phyloP scores from a whole-genome alignment of 2,113 vertebrate species.

The Dicaeum eximium region DNA sequence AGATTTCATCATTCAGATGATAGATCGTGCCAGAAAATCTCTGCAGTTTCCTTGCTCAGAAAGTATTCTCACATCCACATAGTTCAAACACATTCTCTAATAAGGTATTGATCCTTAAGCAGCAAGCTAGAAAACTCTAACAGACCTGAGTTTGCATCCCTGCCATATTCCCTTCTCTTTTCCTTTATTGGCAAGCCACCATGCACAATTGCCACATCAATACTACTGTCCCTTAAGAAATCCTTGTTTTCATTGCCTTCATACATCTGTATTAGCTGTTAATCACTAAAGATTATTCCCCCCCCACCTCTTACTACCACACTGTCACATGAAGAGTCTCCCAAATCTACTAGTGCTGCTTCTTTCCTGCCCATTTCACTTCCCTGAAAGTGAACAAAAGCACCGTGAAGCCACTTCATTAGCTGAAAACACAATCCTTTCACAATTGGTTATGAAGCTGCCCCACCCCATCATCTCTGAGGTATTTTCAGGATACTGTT shows the following conservation, averaged over 20 bases:
- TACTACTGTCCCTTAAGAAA: not conserved
- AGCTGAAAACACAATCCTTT: not conserved
- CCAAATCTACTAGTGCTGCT: not conserved
- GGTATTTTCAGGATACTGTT: not conserved
- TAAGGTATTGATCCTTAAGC: not conserved
- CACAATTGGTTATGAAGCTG: not conserved
- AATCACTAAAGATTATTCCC: not conserved
- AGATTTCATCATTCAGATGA: not conserved
- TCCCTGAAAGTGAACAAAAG: not conserved
- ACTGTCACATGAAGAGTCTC: not conserved
- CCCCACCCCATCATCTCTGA: not conserved
- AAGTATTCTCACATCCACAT: not conserved
- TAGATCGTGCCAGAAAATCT: not conserved
- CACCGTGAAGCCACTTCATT: not conserved
- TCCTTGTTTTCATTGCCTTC: not conserved
- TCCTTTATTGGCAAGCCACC: not conserved
- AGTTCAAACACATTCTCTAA: not conserved
- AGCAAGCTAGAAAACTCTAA: not conserved
- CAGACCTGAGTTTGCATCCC: not conserved
- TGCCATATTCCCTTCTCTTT: not conserved
- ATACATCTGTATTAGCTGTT: not conserved
- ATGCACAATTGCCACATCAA: not conserved
- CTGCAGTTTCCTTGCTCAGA: not conserved
- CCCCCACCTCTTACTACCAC: not conserved
- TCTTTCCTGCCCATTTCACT: not conserved